Conservation (phyloP, 2,888 invertebrate genomes). For the Pherbina coryleti region DNA sequence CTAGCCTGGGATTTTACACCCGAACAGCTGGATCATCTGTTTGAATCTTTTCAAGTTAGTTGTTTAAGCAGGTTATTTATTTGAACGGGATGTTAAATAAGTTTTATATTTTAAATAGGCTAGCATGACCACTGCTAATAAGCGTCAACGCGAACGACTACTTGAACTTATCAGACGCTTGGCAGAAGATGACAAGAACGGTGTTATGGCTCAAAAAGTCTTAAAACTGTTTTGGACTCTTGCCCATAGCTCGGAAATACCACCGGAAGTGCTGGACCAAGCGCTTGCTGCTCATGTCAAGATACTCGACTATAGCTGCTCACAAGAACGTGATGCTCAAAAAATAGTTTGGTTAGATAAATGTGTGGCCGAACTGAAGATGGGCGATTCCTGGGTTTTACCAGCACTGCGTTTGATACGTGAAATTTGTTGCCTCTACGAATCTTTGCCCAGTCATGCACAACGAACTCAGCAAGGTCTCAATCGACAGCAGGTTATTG, state of each 20-base stretch:
- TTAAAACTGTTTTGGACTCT: constrained; percentile 96
- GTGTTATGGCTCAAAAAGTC: constrained; percentile 98
- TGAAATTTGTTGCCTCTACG: constrained; percentile 95
- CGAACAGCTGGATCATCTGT: constrained; percentile 95
- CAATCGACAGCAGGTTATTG: constrained; percentile 82
- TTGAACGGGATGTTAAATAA: constrained; percentile 1
- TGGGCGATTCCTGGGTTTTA: constrained; percentile 90
- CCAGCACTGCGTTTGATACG: constrained; percentile 95
- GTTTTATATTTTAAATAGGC: constrained; percentile 70
- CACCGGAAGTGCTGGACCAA: constrained; percentile 97
- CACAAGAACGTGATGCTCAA: constrained; percentile 95
- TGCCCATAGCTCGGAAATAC: constrained; percentile 95
- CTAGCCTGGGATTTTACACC: constrained; percentile 98
- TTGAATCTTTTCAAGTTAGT: constrained; percentile 93
- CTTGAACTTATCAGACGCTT: constrained; percentile 93
- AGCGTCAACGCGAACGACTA: constrained; percentile 94
- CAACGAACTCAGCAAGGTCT: constrained; percentile 69
- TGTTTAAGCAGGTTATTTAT: background rate
- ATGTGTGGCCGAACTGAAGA: constrained; percentile 94
- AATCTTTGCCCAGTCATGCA: constrained; percentile 73
- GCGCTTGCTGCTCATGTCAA: constrained; percentile 95
- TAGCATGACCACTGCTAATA: constrained; percentile 96
- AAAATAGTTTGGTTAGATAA: constrained; percentile 96
- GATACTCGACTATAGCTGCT: constrained; percentile 97
- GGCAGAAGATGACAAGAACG: constrained; percentile 98